Evolutionary conservation across 2,797 vertebrate genomes (phyloP), one percentile per base, ranked within the genome.

Genomic region (Bufotes viridis): DNA sequence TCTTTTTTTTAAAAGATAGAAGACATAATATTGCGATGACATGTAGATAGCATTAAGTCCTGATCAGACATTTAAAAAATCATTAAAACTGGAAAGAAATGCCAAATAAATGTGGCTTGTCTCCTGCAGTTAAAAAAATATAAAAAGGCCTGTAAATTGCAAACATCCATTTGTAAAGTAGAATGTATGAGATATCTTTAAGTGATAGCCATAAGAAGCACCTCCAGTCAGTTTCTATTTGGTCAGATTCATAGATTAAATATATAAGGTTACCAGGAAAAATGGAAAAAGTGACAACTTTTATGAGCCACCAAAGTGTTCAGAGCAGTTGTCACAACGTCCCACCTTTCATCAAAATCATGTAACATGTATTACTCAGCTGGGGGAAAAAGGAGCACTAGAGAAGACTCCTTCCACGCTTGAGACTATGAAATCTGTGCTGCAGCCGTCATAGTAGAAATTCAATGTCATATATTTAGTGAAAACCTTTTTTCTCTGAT

Each of bases 61-160:
- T 42, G 34, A 29, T 29, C 29, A 29, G 29, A 42, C 34, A 42
- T 42, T 42, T 42, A 42, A 42, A 42, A 42, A 42, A 42, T n/a
- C 6, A 8, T 0, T 69, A 34, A 70, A 65, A 12, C 24, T 65
- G 10, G 18, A 22, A 61, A 61, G 6, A 7, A 61, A 7, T 20
- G 5, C 3, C n/a, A 67, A n/a, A 67, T n/a, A 67, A 24, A 67
- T 12, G 65, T 24, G 12, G 0, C n/a, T 26, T 67, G 15, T 67
- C 14, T 34, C 10, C 14, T 17, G 67, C 14, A 70, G 0, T 29
- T 70, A 29, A 1, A 26, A 12, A 26, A 9, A 13, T 17, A 29
- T 69, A 13, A 12, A 11, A 51, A 51, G n/a, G 51, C 3, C 80
- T 81, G 80, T 81, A 83, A 70, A 70, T 83, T 83, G 81, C 81